phyloP scores from a whole-genome alignment of 2,797 vertebrate species.

The Rhinatrema bivittatum region DNA sequence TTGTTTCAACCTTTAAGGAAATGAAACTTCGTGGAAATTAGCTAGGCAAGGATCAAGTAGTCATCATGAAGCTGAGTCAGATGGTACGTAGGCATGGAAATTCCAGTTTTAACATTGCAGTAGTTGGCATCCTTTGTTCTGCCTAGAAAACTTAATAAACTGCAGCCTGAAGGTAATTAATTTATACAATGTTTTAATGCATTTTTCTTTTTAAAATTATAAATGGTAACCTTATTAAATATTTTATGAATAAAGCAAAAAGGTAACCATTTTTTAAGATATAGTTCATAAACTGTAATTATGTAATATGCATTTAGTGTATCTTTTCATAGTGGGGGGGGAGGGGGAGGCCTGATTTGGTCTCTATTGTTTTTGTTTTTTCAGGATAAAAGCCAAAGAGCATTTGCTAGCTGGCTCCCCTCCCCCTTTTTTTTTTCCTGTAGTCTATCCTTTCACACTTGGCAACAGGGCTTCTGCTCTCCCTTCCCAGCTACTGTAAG shows the following conservation, averaged over 20 bases:
- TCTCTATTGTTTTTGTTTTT: constrained; percentile 46
- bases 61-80: constrained; percentile 43
- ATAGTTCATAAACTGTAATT: constrained; percentile 22
- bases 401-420: constrained; percentile 40
- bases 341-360: constrained; percentile 39
- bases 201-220: constrained; percentile 7
- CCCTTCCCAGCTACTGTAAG: constrained; percentile 35
- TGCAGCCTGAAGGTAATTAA: constrained; percentile 27
- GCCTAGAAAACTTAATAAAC: constrained; percentile 14
- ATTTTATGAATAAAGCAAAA: constrained; percentile 16
- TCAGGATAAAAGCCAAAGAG: constrained; percentile 54
- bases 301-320: background rate
- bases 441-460: constrained; percentile 38
- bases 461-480: constrained; percentile 43
- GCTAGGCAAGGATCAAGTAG: constrained; percentile 49
- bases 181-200: constrained; percentile 18
- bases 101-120: constrained; percentile 41
- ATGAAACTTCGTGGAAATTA: constrained; percentile 42
- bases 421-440: constrained; percentile 27
- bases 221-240: constrained; percentile 14
- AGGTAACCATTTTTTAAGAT: constrained; percentile 27
- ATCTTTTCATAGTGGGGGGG: constrained; percentile 24
- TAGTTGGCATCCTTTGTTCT: constrained; percentile 31
- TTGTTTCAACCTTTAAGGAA: constrained; percentile 50
- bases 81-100: constrained; percentile 54